These are phyloP conservation scores for Drosophila sp. DNA, from an alignment of 1,140 invertebrate species.

Conservation along the genomic window DNA sequence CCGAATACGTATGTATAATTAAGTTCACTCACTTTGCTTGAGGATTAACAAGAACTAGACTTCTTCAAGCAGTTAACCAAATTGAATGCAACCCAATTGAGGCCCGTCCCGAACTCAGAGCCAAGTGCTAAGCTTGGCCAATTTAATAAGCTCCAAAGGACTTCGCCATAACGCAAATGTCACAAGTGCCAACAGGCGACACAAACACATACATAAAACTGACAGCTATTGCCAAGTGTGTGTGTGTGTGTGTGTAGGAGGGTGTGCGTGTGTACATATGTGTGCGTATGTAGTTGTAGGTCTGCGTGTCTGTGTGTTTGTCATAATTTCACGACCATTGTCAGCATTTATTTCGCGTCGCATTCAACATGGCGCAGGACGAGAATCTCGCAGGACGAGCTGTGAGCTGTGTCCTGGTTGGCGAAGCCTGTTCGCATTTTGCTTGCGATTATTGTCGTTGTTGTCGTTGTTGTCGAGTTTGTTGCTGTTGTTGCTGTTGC, in stretches of 20 bases:
- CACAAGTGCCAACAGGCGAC: slow-evolving; percentile 51
- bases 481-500: slow-evolving; percentile 27
- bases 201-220: slow-evolving; percentile 27
- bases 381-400: slow-evolving; percentile 18
- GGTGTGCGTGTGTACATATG: neutral
- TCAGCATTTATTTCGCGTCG: slow-evolving; percentile 73
- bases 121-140: slow-evolving; percentile 44
- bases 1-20: slow-evolving; percentile 15
- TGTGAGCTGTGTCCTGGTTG: slow-evolving; percentile 24
- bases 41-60: slow-evolving; percentile 14
- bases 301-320: slow-evolving; percentile 51
- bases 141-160: slow-evolving; percentile 48
- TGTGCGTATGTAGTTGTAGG: neutral
- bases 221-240: slow-evolving; percentile 38
- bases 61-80: slow-evolving; percentile 30
- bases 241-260: slow-evolving; percentile 21
- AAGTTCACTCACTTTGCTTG: slow-evolving; percentile 4
- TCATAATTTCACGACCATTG: slow-evolving; percentile 83
- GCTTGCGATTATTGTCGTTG: slow-evolving; percentile 27
- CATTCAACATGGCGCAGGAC: slow-evolving; percentile 60
- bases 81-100: slow-evolving; percentile 28
- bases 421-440: slow-evolving; percentile 25
- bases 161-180: slow-evolving; percentile 51
- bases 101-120: slow-evolving; percentile 10
- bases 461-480: slow-evolving; percentile 19